Evolutionary conservation across 2,888 invertebrate species (phyloP).

Genomic region (Clunio marinus): DNA sequence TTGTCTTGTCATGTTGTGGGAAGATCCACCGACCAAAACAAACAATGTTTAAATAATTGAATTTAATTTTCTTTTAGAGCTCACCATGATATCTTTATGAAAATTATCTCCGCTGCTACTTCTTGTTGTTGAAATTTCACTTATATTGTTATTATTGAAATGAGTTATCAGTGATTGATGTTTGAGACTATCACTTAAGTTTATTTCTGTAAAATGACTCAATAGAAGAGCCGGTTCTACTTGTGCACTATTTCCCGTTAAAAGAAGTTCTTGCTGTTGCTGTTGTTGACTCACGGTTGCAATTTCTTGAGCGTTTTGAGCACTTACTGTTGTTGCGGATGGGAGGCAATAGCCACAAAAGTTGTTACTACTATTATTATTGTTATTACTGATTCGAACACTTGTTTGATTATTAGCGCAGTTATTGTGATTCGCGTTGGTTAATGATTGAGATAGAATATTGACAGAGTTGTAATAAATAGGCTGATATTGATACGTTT

Average conservation of each 20-base stretch:
- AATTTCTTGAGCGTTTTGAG: slow-evolving; percentile 16
- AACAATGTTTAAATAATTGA: too few species aligned
- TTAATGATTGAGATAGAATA: slow-evolving; percentile 34
- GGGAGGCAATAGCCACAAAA: slow-evolving; percentile 37
- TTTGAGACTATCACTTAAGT: slow-evolving; percentile 42
- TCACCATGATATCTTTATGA: slow-evolving; percentile 35
- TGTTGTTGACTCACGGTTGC: background rate
- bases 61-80: too few species aligned
- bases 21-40: too few species aligned
- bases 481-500: slow-evolving; percentile 33
- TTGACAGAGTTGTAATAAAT: slow-evolving; percentile 36
- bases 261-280: slow-evolving; percentile 26
- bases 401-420: slow-evolving; percentile 32
- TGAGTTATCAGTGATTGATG: slow-evolving; percentile 21
- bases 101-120: slow-evolving; percentile 30
- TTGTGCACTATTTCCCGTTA: slow-evolving; percentile 31
- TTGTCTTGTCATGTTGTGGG: background rate
- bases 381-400: slow-evolving; percentile 19
- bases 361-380: slow-evolving; percentile 33
- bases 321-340: background rate
- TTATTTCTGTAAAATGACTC: slow-evolving; percentile 45
- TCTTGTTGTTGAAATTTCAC: slow-evolving; percentile 3
- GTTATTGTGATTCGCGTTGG: slow-evolving; percentile 34
- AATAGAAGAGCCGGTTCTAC: slow-evolving; percentile 43
- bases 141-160: slow-evolving; percentile 29